These are phyloP conservation scores for Atopsyche davidsoni DNA, from an alignment of 1,140 invertebrate genomes.

Conservation along the genomic window DNA sequence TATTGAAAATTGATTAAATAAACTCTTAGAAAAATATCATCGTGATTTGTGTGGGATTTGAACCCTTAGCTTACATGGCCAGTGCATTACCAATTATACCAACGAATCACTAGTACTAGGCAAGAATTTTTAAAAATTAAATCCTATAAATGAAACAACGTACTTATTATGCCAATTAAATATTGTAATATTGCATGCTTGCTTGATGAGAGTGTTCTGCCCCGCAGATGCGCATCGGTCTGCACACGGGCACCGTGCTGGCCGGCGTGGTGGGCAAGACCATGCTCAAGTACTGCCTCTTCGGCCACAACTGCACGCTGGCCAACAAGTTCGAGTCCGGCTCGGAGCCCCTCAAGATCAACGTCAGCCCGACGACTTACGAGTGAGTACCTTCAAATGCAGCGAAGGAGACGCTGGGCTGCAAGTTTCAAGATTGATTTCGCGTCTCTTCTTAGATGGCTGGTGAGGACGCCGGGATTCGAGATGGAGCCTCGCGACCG, in stretches of 20 bases:
- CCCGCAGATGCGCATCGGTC: slow-evolving; percentile 87
- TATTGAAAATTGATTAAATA: no score
- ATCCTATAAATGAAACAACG: no score
- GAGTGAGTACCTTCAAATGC: slow-evolving; percentile 58
- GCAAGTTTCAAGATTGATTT: background rate
- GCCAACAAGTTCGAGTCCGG: slow-evolving; percentile 93
- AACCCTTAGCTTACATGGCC: no score
- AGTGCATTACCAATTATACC: no score
- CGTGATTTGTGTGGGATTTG: no score
- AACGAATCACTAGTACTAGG: no score
- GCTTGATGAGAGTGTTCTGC: no score
- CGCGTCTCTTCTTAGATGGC: slow-evolving; percentile 53
- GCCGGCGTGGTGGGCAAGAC: slow-evolving; percentile 88
- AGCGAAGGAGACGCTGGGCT: background rate
- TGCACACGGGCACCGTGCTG: slow-evolving; percentile 83
- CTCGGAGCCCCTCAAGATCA: slow-evolving; percentile 83
- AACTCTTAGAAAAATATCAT: no score
- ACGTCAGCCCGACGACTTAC: slow-evolving; percentile 88
- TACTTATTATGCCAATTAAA: no score
- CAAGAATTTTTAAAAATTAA: no score
- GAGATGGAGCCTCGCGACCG: slow-evolving; percentile 66
- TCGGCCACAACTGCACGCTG: slow-evolving; percentile 87
- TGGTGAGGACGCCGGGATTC: slow-evolving; percentile 70
- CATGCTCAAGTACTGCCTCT: slow-evolving; percentile 87
- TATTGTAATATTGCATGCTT: no score